phyloP scores from a whole-genome alignment of 2,797 vertebrate species.

The Urophycis tenuis region DNA sequence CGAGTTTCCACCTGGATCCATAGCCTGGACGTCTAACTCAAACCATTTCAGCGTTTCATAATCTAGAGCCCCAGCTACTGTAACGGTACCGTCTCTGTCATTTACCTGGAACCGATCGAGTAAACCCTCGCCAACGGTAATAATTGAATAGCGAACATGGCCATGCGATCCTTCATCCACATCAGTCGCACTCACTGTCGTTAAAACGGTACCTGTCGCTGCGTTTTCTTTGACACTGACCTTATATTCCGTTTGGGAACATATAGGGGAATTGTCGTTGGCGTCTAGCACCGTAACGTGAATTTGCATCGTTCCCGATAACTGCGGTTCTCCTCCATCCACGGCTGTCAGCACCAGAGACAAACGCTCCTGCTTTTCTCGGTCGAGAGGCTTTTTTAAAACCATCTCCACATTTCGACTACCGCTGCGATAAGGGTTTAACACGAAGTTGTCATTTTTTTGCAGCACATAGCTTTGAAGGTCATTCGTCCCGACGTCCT shows the following conservation, averaged over 20 bases:
- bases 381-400: conserved; percentile 59
- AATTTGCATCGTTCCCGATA: conserved; percentile 58
- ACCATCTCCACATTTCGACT: conserved; percentile 65
- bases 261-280: conserved; percentile 74
- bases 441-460: conserved; percentile 50
- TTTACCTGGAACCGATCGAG: conserved; percentile 57
- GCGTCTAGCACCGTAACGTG: conserved; percentile 62
- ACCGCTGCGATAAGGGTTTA: conserved; percentile 38
- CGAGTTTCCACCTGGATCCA: conserved; percentile 57
- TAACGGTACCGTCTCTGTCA: conserved; percentile 49
- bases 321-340: conserved; percentile 64
- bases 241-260: conserved; percentile 54
- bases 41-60: conserved; percentile 62
- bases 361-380: conserved; percentile 56
- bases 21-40: conserved; percentile 65
- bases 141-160: conserved; percentile 56
- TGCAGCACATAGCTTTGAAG: conserved; percentile 59
- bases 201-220: conserved; percentile 46
- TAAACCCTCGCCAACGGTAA: conserved; percentile 43
- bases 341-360: conserved; percentile 60
- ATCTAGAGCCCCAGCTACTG: conserved; percentile 47
- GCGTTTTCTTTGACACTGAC: conserved; percentile 59
- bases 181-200: conserved; percentile 63
- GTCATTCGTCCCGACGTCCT: conserved; percentile 62
- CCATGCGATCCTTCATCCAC: conserved; percentile 60